These are phyloP conservation scores for Nymphalis io DNA, from an alignment of 1,140 invertebrate species.

Conservation along the genomic window DNA sequence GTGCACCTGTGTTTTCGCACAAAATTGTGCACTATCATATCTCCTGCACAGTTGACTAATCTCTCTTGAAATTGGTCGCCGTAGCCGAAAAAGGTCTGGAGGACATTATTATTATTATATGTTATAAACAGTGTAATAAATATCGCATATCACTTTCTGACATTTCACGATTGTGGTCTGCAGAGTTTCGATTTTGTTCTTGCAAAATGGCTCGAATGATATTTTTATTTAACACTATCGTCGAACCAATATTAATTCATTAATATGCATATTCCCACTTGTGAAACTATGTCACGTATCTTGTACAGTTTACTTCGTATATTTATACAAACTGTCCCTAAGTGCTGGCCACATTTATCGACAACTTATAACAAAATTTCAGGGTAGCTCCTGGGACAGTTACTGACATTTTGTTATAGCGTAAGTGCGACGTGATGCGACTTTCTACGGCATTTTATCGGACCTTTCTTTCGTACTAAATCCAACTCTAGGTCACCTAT, in stretches of 20 bases:
- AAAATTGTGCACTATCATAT: too few relatives aligned
- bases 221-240: background rate
- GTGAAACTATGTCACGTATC: conserved; percentile 17
- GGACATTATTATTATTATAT: too few relatives aligned
- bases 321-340: conserved; percentile 2
- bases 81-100: too few relatives aligned
- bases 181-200: too few relatives aligned
- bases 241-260: background rate
- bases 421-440: conserved; percentile 34
- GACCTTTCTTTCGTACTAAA: background rate
- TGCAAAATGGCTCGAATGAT: too few relatives aligned
- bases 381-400: conserved; percentile 26
- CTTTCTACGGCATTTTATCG: conserved; percentile 17
- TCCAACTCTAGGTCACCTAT: conserved; percentile 33
- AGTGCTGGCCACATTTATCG: conserved; percentile 6
- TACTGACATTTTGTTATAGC: conserved; percentile 38
- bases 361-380: background rate
- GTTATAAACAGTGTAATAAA: too few relatives aligned
- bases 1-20: too few relatives aligned
- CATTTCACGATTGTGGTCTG: too few relatives aligned
- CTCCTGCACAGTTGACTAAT: too few relatives aligned
- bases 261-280: background rate
- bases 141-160: too few relatives aligned
- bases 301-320: background rate
- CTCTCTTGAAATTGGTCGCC: too few relatives aligned